Evolutionary conservation across 2,888 invertebrate species (phyloP).

Genomic region (Athrips mouffetella): DNA sequence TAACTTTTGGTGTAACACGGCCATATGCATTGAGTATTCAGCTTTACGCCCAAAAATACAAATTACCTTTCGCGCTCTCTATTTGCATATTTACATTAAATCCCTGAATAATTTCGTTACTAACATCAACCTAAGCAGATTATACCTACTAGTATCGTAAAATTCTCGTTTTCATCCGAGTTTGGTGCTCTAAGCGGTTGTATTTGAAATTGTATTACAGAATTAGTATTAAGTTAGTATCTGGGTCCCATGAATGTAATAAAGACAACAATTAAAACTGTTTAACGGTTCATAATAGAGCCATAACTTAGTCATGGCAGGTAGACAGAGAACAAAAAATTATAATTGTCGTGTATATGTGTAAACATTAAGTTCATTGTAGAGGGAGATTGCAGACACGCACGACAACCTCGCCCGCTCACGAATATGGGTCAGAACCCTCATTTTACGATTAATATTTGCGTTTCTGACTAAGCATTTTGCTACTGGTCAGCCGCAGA

Average conservation of each 20-base stretch:
- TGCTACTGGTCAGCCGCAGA: conserved; percentile 30
- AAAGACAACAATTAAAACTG: conserved; percentile 28
- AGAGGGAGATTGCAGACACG: conserved; percentile 59
- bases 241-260: conserved; percentile 13
- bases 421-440: conserved; percentile 44
- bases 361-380: conserved; percentile 60
- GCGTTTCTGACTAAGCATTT: conserved; percentile 46
- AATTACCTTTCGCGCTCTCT: conserved; percentile 35
- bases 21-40: conserved; percentile 37
- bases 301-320: conserved; percentile 48
- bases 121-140: conserved; percentile 16
- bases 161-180: conserved; percentile 23
- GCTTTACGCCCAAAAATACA: conserved; percentile 31
- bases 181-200: conserved; percentile 13
- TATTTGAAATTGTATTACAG: conserved; percentile 2
- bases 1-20: conserved; percentile 43
- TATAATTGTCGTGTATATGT: conserved; percentile 60
- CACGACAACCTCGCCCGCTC: conserved; percentile 46
- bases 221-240: conserved; percentile 13
- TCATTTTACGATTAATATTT: conserved; percentile 49
- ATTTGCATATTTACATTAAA: conserved; percentile 32
- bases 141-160: conserved; percentile 16
- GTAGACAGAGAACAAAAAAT: conserved; percentile 51
- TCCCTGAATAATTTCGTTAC: conserved; percentile 19
- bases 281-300: conserved; percentile 47